These are phyloP conservation scores for Simalia tracyae DNA, from an alignment of 2,797 vertebrate species.

Conservation along the genomic window DNA sequence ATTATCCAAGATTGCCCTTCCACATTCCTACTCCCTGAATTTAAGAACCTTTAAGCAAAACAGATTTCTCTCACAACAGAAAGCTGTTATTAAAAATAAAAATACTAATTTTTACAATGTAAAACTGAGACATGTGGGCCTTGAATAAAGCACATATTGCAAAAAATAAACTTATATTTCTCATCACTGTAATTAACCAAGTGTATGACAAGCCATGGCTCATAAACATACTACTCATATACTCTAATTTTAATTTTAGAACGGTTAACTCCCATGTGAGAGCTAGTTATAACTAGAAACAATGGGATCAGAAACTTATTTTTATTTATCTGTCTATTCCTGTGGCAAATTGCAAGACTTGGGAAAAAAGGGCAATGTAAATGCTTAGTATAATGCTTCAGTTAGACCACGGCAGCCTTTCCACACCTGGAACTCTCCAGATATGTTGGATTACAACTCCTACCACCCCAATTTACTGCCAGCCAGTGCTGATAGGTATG, in stretches of 20 bases:
- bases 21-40: neutral
- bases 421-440: neutral
- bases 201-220: neutral
- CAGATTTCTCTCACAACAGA: neutral
- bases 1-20: neutral
- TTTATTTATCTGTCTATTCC: neutral
- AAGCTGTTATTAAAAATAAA: neutral
- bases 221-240: neutral
- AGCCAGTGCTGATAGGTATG: neutral
- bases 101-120: neutral
- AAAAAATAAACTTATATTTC: constrained; percentile 18
- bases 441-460: neutral
- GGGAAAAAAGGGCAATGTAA: neutral
- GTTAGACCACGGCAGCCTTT: neutral
- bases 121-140: constrained; percentile 6
- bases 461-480: neutral
- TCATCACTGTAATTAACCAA: constrained; percentile 15
- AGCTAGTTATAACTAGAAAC: neutral
- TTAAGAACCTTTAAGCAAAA: constrained; percentile 1
- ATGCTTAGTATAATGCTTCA: neutral
- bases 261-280: neutral
- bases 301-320: neutral
- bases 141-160: neutral
- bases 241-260: neutral
- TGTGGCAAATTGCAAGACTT: neutral